These are phyloP conservation scores for Brachionus calyciflorus DNA, from an alignment of 1,140 invertebrate species.

Conservation along the genomic window DNA sequence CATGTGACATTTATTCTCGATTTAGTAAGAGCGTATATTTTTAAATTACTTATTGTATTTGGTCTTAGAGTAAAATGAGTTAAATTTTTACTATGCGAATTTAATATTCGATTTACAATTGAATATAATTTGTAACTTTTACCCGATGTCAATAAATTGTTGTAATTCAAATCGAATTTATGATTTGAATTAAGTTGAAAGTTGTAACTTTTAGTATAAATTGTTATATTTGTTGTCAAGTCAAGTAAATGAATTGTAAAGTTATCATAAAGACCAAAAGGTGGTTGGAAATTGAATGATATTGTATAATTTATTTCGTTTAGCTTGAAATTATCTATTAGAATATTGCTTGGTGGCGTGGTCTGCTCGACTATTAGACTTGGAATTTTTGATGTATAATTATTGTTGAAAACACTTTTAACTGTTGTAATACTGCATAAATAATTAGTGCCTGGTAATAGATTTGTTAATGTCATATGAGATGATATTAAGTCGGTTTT, in stretches of 20 bases:
- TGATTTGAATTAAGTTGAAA: not conserved
- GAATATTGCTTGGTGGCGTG: not conserved
- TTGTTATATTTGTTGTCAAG: not conserved
- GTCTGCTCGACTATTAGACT: not conserved
- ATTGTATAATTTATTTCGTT: slow-evolving; percentile 5
- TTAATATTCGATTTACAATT: not conserved
- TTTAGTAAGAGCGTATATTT: not conserved
- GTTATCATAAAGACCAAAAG: slow-evolving; percentile 1
- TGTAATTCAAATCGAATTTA: not conserved
- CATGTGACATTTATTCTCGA: not conserved
- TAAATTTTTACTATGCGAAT: not conserved
- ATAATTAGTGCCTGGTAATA: slow-evolving; percentile 26
- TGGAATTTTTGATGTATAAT: not conserved
- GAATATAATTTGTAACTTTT: not conserved
- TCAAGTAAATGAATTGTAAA: slow-evolving; percentile 13
- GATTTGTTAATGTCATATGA: not conserved
- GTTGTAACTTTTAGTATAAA: not conserved
- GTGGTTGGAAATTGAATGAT: not conserved
- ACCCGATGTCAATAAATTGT: not conserved
- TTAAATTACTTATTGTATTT: not conserved
- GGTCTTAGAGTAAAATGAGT: not conserved
- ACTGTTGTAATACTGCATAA: not conserved
- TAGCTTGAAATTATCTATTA: not conserved
- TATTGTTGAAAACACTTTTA: not conserved
- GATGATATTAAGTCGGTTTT: not conserved